Evolutionary conservation across 2,113 vertebrate genomes (phyloP).

Genomic region (Pelvicachromis taeniatus): DNA sequence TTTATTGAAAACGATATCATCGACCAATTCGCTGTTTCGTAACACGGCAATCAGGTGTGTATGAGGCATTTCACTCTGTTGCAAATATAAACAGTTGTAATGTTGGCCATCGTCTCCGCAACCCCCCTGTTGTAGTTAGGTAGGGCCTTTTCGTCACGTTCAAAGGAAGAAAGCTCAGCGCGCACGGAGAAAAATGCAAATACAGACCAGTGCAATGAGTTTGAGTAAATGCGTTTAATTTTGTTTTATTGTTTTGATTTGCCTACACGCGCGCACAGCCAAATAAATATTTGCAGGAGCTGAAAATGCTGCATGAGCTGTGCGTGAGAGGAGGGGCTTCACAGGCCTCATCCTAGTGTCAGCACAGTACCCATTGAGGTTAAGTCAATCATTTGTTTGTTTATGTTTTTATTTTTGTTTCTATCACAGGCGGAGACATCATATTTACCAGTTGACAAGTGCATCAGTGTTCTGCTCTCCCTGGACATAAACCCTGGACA

Average conservation of each 20-base stretch:
- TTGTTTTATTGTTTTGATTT: background rate
- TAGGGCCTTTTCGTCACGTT: slow-evolving; percentile 32
- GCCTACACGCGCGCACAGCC: background rate
- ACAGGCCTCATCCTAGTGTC: background rate
- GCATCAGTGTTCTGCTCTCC: background rate
- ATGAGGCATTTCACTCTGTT: background rate
- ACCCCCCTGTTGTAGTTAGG: background rate
- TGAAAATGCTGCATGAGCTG: background rate
- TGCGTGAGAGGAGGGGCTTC: slow-evolving; percentile 26
- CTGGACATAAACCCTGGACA: background rate
- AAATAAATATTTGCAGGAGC: background rate
- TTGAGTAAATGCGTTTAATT: rapidly evolving
- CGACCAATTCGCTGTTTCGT: background rate
- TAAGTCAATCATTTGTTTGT: background rate
- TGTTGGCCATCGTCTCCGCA: slow-evolving; percentile 8
- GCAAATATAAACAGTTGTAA: background rate
- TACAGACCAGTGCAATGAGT: background rate
- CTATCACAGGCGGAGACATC: background rate
- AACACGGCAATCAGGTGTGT: background rate
- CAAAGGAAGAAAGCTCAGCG: background rate
- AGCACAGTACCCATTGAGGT: background rate
- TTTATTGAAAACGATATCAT: background rate
- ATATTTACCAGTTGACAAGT: background rate
- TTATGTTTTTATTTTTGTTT: background rate
- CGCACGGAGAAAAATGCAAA: background rate